Evolutionary conservation across 1,140 invertebrate species (phyloP), one percentile per base, ranked within the genome.

Genomic region (Apolygus lucorum): DNA sequence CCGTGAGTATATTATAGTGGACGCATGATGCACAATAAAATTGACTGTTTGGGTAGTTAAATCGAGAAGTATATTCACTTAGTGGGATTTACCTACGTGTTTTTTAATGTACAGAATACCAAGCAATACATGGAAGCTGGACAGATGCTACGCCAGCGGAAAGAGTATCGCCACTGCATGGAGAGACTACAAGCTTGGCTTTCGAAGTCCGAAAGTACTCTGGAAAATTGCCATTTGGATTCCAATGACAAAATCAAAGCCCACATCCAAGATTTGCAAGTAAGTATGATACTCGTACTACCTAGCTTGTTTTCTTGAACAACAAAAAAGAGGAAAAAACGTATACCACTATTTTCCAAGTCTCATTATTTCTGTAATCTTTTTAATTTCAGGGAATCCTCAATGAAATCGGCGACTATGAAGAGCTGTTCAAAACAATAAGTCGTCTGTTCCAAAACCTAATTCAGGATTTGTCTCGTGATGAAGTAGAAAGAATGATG

Each of bases 401-500:
- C 76, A 82, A 81, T 25, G 90, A 96, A 81, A 86, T 95, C 0
- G 91, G 94, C 76, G 85, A 87, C 59, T 89, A 94, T 71, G 94
- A 97, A 78, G 89, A 91, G 70, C 77, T 95, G 0, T 96, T 96
- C 77, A 95, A 96, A 78, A 87, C 84, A 63, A 87, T 92, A 34
- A 93, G 90, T 74, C 91, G 92, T 77, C 92, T 90, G 63, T 95
- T 96, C 78, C 95, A 97, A 79, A 85, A 84, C 2, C 82, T 96
- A 0, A 93, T 96, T 21, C 91, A 90, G 73, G 92, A 96, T 77
- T 81, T 96, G n/a, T 88, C 89, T 0, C 84, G 91, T 24, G 91
- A 96, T 42, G 91, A 95, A 75, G 92, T 97, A 1, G 92, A 95
- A 72, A 84, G 84, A 63, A 93, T 95, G 85, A 92, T 96, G 88